phyloP scores from a whole-genome alignment of 1,140 invertebrate species.

The Aporrectodea caliginosa region DNA sequence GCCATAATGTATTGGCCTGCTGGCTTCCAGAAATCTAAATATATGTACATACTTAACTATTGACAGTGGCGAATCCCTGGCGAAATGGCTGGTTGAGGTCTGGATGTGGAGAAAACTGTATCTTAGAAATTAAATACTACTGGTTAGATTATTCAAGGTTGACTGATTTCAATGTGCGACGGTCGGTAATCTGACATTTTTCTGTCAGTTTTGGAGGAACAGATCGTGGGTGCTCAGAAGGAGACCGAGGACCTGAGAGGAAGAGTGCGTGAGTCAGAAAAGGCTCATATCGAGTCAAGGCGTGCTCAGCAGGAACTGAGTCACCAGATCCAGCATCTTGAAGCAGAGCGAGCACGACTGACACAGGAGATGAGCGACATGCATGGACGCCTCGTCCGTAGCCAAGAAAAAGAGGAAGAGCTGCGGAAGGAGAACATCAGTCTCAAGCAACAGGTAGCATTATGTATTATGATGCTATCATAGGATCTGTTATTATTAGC shows the following conservation, averaged over 20 bases:
- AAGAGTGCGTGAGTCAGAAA: slow-evolving; percentile 74
- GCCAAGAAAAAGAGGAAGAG: slow-evolving; percentile 77
- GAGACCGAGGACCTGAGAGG: slow-evolving; percentile 65
- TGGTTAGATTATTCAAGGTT: too few relatives aligned
- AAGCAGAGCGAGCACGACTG: slow-evolving; percentile 53
- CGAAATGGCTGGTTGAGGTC: too few relatives aligned
- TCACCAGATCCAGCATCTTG: slow-evolving; percentile 45
- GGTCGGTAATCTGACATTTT: too few relatives aligned
- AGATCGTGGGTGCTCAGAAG: slow-evolving; percentile 65
- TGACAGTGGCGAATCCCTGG: too few relatives aligned
- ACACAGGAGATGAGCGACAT: slow-evolving; percentile 71
- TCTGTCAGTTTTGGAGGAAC: slow-evolving; percentile 77
- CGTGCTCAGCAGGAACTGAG: slow-evolving; percentile 51
- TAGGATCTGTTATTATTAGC: too few relatives aligned
- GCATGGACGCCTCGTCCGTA: slow-evolving; percentile 68
- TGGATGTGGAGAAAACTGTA: too few relatives aligned
- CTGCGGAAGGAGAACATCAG: slow-evolving; percentile 49
- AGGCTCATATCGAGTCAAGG: slow-evolving; percentile 60
- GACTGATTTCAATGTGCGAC: too few relatives aligned
- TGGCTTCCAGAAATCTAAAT: too few relatives aligned
- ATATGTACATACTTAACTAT: too few relatives aligned
- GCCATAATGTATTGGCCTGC: too few relatives aligned
- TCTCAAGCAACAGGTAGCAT: slow-evolving; percentile 53
- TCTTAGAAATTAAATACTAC: too few relatives aligned
- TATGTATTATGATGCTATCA: too few relatives aligned